Conservation (phyloP, 2,113 vertebrate species). For the Myrmophylax atrothorax region DNA sequence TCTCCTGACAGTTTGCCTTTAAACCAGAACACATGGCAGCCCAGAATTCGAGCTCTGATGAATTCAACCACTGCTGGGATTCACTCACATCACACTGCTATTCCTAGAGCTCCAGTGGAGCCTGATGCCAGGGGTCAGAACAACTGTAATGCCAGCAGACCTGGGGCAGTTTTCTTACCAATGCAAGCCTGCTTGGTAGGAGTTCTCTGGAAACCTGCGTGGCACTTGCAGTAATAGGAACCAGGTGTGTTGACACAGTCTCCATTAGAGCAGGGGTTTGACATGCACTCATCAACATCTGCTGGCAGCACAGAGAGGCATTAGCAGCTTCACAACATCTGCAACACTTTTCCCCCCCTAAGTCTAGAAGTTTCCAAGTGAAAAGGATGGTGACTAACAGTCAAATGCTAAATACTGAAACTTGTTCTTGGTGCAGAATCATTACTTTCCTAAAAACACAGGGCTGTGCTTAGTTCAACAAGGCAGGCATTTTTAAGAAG, state of each 20-base stretch:
- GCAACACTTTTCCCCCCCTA: neutral
- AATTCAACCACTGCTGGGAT: neutral
- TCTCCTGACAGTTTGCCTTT: too few species aligned
- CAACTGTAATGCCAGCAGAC: neutral
- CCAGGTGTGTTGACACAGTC: conserved; percentile 82
- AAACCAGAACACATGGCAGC: neutral
- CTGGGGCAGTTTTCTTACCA: conserved; percentile 60
- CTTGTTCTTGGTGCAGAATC: neutral
- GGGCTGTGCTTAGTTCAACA: neutral
- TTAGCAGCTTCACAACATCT: neutral
- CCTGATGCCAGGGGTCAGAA: neutral
- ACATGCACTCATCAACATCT: conserved; percentile 81
- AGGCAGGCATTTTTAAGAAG: neutral
- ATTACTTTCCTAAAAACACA: neutral
- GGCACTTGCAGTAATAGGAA: conserved; percentile 83
- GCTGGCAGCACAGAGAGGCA: conserved; percentile 11
- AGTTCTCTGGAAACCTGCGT: conserved; percentile 76
- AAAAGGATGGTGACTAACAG: neutral
- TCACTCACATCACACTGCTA: neutral
- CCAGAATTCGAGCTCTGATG: neutral
- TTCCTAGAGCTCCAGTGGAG: neutral
- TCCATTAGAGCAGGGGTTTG: conserved; percentile 77
- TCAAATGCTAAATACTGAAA: neutral
- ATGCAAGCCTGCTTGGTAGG: conserved; percentile 78
- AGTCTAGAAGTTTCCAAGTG: neutral